These are phyloP conservation scores for Sanderia malayensis DNA, from an alignment of 30 jellyfish, hydroid and myxozoan species.

Conservation along the genomic window DNA sequence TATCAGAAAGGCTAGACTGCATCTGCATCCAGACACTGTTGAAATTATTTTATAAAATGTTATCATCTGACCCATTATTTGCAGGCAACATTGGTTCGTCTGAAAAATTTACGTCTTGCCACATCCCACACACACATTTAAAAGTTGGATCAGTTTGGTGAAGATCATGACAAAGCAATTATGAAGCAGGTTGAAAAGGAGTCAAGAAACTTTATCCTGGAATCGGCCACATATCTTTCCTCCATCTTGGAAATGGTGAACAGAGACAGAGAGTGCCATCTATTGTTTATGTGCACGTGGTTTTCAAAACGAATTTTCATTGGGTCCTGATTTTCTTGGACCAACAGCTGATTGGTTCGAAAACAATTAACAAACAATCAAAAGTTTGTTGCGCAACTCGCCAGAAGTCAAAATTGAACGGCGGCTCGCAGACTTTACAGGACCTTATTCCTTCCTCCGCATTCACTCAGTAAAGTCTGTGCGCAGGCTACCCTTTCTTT, in stretches of 20 bases:
- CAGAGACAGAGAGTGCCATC: too few relatives aligned
- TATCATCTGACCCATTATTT: not conserved
- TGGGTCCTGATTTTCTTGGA: not conserved
- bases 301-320: not conserved
- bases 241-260: not conserved
- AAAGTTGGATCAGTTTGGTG: slow-evolving; percentile 24
- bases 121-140: slow-evolving; percentile 16
- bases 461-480: too few relatives aligned
- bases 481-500: too few relatives aligned
- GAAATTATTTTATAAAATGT: not conserved
- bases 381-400: slow-evolving; percentile 1
- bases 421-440: slow-evolving; percentile 15
- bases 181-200: slow-evolving; percentile 23
- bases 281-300: too few relatives aligned
- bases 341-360: not conserved
- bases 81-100: slow-evolving; percentile 29
- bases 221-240: not conserved
- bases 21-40: not conserved
- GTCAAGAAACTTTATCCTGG: slow-evolving; percentile 6
- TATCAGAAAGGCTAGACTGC: not conserved
- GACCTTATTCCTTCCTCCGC: not conserved
- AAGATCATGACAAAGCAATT: slow-evolving; percentile 23
- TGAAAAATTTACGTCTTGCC: slow-evolving; percentile 31
- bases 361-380: not conserved
- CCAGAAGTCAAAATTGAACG: not conserved